These are phyloP conservation scores for Anhinga anhinga DNA, from an alignment of 2,113 vertebrate genomes.

Conservation along the genomic window DNA sequence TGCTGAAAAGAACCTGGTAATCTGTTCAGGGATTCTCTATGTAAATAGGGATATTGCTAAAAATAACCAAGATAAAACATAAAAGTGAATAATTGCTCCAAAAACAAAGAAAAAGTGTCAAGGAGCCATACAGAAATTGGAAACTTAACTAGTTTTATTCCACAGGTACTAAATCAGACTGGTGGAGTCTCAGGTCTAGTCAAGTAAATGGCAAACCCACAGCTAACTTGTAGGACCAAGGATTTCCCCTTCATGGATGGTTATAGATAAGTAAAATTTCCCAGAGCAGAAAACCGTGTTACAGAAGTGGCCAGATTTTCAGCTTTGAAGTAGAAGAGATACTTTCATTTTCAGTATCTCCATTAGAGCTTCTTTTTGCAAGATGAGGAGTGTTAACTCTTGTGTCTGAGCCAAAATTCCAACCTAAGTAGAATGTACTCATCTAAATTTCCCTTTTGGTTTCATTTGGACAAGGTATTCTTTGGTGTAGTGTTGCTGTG, in stretches of 20 bases:
- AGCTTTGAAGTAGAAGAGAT: conserved; percentile 35
- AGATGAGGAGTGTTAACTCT: conserved; percentile 18
- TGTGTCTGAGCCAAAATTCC: conserved; percentile 62
- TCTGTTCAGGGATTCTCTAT: not conserved
- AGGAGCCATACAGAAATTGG: not conserved
- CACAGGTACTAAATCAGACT: not conserved
- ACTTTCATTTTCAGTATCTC: conserved; percentile 69
- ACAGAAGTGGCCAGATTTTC: not conserved
- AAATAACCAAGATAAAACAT: not conserved
- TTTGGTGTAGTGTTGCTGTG: conserved; percentile 64
- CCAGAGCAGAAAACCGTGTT: not conserved
- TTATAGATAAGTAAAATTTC: conserved; percentile 32
- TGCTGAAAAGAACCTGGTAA: not conserved
- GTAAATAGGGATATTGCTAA: not conserved
- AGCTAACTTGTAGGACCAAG: not conserved
- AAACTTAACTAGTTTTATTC: not conserved
- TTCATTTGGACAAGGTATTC: conserved; percentile 66
- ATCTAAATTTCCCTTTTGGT: conserved; percentile 69
- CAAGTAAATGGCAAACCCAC: not conserved
- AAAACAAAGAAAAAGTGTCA: not conserved
- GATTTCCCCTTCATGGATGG: conserved; percentile 30
- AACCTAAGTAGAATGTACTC: conserved; percentile 67
- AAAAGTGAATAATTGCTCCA: not conserved
- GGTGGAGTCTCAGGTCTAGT: not conserved
- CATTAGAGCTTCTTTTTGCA: not conserved